Evolutionary conservation across 2,797 vertebrate species (phyloP).

Genomic region (Pipistrellus pygmaeus): DNA sequence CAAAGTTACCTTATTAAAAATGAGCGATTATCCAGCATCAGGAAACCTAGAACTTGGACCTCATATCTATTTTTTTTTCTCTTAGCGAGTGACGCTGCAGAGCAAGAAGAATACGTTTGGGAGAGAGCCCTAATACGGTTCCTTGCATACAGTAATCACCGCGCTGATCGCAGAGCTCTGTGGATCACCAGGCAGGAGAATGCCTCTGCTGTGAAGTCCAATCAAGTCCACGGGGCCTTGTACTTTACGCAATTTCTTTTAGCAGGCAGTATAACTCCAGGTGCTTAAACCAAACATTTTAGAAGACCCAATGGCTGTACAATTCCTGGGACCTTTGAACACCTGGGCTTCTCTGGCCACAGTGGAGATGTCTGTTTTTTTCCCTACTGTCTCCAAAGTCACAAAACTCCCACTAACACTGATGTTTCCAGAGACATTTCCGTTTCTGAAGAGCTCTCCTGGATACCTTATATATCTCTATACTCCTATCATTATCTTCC

Average conservation of each 20-base stretch:
- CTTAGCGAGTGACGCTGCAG: not conserved
- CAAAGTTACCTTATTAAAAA: conserved; percentile 1
- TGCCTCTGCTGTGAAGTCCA: not conserved
- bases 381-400: not conserved
- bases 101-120: conserved; percentile 15
- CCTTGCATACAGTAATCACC: not conserved
- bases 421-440: not conserved
- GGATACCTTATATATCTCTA: not conserved
- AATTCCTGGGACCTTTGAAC: not conserved
- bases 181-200: not conserved
- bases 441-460: conserved; percentile 45
- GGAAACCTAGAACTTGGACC: not conserved
- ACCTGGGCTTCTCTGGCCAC: not conserved
- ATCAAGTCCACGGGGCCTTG: not conserved
- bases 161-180: not conserved
- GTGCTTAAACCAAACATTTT: conserved; percentile 28
- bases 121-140: not conserved
- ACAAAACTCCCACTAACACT: not conserved
- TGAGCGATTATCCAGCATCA: not conserved
- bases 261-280: not conserved
- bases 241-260: not conserved
- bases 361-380: conserved; percentile 8
- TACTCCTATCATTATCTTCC: not conserved
- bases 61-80: not conserved
- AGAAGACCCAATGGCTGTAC: not conserved